Conservation (phyloP, 2,113 vertebrate genomes). For the Indri indri region DNA sequence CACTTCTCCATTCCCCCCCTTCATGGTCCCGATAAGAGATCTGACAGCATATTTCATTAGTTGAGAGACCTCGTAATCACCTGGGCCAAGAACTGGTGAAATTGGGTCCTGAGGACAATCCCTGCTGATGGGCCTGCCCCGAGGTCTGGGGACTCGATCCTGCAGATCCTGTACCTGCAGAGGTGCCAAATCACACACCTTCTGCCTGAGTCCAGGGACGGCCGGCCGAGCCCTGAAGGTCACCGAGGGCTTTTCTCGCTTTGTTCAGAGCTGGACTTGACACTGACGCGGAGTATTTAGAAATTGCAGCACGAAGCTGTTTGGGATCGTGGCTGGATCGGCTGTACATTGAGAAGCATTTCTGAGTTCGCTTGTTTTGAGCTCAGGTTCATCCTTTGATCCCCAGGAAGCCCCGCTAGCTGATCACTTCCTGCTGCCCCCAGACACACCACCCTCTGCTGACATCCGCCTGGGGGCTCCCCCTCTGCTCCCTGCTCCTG, state of each 20-base stretch:
- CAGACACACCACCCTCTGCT: not conserved
- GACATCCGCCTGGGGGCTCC: no score
- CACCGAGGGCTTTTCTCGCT: fast-evolving
- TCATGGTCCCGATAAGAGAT: not conserved
- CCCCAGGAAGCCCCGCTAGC: not conserved
- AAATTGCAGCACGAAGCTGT: not conserved
- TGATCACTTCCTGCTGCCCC: not conserved
- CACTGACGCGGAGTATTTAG: not conserved
- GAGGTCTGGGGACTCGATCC: fast-evolving
- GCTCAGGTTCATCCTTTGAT: not conserved
- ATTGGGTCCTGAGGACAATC: fast-evolving
- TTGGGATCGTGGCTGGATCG: no score
- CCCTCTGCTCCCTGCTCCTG: not conserved
- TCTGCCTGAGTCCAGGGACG: not conserved
- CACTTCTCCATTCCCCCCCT: not conserved
- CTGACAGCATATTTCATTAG: not conserved
- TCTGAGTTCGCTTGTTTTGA: not conserved
- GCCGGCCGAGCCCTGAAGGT: not conserved
- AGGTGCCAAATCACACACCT: not conserved
- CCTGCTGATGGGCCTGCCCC: not conserved
- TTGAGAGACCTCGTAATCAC: not conserved
- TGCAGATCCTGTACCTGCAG: not conserved
- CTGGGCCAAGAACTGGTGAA: not conserved
- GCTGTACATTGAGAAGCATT: not conserved
- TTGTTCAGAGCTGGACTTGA: not conserved